Conservation (phyloP, 2,888 invertebrate species). For the Blastobasis adustella region DNA sequence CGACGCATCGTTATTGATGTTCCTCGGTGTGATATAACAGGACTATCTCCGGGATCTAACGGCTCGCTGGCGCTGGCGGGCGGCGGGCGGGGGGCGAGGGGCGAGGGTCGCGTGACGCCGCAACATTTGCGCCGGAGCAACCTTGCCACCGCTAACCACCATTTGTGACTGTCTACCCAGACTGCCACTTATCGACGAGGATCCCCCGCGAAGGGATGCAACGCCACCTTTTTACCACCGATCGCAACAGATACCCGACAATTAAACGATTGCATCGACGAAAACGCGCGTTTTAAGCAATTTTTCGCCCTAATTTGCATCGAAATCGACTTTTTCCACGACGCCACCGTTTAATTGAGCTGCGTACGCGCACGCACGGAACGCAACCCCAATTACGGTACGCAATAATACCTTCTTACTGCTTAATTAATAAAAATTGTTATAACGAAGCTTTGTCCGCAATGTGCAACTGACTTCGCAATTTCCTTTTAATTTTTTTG, state of each 20-base stretch:
- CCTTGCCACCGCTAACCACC: conserved; percentile 30
- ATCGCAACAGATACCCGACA: conserved; percentile 41
- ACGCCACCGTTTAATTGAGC: conserved; percentile 23
- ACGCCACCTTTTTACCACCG: conserved; percentile 53
- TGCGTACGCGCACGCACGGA: conserved; percentile 61
- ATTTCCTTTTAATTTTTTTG: conserved; percentile 8
- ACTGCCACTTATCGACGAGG: conserved; percentile 28
- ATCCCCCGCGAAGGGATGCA: conserved; percentile 39
- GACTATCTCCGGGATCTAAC: conserved; percentile 7
- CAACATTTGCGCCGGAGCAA: conserved; percentile 22
- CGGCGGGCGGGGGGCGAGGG: conserved; percentile 2
- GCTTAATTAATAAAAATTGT: conserved; percentile 20
- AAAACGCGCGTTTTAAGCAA: conserved; percentile 35
- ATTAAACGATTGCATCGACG: conserved; percentile 51
- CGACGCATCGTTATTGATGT: background rate
- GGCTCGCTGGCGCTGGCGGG: conserved; percentile 5
- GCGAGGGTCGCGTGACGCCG: conserved; percentile 30
- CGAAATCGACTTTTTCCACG: conserved; percentile 54
- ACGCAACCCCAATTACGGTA: conserved; percentile 56
- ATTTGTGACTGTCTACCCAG: conserved; percentile 20
- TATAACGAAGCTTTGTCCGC: conserved; percentile 7
- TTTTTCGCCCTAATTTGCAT: conserved; percentile 58
- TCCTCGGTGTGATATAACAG: background rate
- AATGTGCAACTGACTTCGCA: conserved; percentile 3
- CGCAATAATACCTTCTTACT: conserved; percentile 24